Evolutionary conservation across 35 echinoderm and acorn worm genomes (phyloP).

Genomic region (Amphiura filiformis): DNA sequence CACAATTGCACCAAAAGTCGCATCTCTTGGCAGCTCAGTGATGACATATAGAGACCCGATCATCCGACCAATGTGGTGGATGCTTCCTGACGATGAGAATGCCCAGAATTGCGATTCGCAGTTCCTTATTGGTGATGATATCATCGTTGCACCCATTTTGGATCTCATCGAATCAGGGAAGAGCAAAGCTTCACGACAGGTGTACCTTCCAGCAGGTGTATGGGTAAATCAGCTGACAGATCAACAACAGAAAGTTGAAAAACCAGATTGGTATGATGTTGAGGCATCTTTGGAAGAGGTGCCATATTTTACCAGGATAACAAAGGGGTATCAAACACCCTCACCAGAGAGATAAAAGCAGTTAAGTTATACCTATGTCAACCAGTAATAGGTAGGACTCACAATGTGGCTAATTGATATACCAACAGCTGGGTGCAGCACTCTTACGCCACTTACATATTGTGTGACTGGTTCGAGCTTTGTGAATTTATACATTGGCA

Average conservation of each 20-base stretch:
- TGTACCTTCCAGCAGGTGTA: conserved; percentile 74
- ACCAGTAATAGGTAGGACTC: too few species aligned
- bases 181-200: conserved; percentile 40
- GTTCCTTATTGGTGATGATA: conserved; percentile 87
- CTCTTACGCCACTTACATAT: too few species aligned
- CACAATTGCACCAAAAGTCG: conserved; percentile 44
- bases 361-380: too few species aligned
- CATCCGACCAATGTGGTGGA: conserved; percentile 94
- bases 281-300: conserved; percentile 28
- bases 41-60: conserved; percentile 56
- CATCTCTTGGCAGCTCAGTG: conserved; percentile 49
- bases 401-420: too few species aligned
- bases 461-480: too few species aligned
- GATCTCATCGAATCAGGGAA: neutral
- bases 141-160: conserved; percentile 88
- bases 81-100: conserved; percentile 51
- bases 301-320: conserved; percentile 27
- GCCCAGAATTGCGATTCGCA: conserved; percentile 74
- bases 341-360: too few species aligned
- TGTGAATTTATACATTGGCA: too few species aligned
- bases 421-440: too few species aligned
- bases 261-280: conserved; percentile 19
- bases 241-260: neutral
- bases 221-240: conserved; percentile 54
- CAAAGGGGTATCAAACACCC: neutral